Base-by-base conservation (phyloP, 1,140 invertebrate genomes). In the Drosophila kohkoa region DNA sequence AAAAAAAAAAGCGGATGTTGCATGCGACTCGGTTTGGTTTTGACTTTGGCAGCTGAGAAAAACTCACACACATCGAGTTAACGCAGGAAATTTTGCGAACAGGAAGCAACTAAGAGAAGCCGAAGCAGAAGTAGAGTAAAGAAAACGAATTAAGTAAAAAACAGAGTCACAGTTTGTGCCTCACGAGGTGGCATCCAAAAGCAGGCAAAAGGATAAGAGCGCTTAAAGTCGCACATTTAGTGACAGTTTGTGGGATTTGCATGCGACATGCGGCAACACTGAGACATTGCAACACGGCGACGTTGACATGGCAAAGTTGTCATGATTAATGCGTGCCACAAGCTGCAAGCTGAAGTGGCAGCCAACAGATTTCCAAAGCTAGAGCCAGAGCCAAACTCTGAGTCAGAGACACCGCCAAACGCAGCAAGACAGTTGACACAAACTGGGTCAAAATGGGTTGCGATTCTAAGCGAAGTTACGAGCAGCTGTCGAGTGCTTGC, bases 141-240 rank as follows among this genome's bases (percentile, higher is more conserved):
- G 45, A 62, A 70, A 75, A 60, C 5, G 15, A 49, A 62, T 69
- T 43, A 71, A 51, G 20, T 10, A 58, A 68, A 65, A 57, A 32
- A 63, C 38, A 30, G 28, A 46, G 58, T 60, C 45, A 46, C 25
- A 74, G 59, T 63, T 60, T 25, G 20, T 25, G 72, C 46, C 62
- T 52, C 57, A 52, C 63, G 52, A 54, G 32, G 54, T 57, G 54
- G 52, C 60, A 49, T 74, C 63, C 63, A 57, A 38, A 25, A 25
- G 20, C 20, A 25, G 20, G 71, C 58, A 46, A 86, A 86, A 80
- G 83, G 83, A 87, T 88, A 87, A 88, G 73, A 79, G 83, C 73
- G 83, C 83, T 87, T 87, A 87, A 83, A 88, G 83, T 88, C 83
- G 80, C 85, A 83, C 83, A 87, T 89, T 88, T 89, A 88, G 80